Conservation (phyloP, 2,888 invertebrate genomes). For the Cryptophagus acutangulus region DNA sequence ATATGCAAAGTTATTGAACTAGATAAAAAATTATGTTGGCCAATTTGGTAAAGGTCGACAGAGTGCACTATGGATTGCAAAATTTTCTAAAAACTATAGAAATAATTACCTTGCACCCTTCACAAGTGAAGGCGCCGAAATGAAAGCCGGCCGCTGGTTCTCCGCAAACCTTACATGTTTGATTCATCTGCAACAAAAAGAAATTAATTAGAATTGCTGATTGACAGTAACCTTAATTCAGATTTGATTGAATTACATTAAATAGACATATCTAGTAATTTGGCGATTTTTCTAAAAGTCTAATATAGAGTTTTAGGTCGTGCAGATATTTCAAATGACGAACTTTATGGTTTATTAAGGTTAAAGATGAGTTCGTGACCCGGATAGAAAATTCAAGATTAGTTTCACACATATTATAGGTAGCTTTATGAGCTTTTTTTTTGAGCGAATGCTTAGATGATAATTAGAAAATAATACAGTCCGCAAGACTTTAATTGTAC, state of each 20-base stretch:
- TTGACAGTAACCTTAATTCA: too few relatives aligned
- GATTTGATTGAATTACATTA: too few relatives aligned
- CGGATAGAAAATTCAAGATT: slow-evolving; percentile 25
- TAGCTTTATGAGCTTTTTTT: too few relatives aligned
- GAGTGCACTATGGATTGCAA: too few relatives aligned
- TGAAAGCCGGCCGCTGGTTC: slow-evolving; percentile 94
- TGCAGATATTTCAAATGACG: slow-evolving; percentile 32
- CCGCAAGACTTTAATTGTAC: too few relatives aligned
- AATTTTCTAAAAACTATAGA: slow-evolving; percentile 4
- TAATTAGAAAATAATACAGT: too few relatives aligned
- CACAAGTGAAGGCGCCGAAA: slow-evolving; percentile 93
- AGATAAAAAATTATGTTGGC: too few relatives aligned
- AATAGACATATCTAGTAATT: too few relatives aligned
- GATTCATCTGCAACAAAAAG: slow-evolving; percentile 81
- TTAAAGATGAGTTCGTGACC: slow-evolving; percentile 29
- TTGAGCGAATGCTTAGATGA: too few relatives aligned
- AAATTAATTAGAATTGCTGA: slow-evolving; percentile 7
- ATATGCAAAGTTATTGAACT: too few relatives aligned
- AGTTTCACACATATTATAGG: slow-evolving; percentile 24
- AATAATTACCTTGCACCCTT: slow-evolving; percentile 85
- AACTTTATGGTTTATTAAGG: slow-evolving; percentile 39
- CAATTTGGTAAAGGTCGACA: too few relatives aligned
- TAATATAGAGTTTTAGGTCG: slow-evolving; percentile 30
- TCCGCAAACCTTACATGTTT: slow-evolving; percentile 92
- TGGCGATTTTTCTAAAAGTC: too few relatives aligned